Base-by-base conservation (phyloP, 2,113 vertebrate species). In the Tupaia chinensis region DNA sequence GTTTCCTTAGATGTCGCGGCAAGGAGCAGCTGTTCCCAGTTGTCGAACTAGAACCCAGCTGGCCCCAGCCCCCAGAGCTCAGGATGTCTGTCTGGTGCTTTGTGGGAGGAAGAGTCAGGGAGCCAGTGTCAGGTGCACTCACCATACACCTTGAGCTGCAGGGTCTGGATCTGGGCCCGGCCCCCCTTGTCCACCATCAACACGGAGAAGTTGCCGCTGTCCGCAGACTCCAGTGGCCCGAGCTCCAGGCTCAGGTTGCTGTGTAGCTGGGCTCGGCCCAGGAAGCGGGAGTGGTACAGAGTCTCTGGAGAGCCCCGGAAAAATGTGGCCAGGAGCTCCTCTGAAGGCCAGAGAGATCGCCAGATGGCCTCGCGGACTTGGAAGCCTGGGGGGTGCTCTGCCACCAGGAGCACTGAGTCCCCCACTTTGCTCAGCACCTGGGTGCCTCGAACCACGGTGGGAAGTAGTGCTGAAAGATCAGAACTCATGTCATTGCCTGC, bases 91-190 rank as follows among this genome's bases (percentile, higher is more conserved):
- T 5, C 25, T 0, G 11, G 56, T 17, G 60, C 27, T 70, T 32
- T 73, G 58, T 23, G 56, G 17, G 17, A 76, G n/a, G n/a, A 54
- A 4, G 0, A n/a, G 6, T 70, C 56, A 9, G 81, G 25, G 7
- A 69, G 53, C 8, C 58, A 14, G 54, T 0, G 14, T 78, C 25
- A 12, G 68, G 34, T 9, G 53, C 60, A 96, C 98, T 98, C 53
- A 98, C 98, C 97, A 0, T 98, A 98, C n/a, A 98, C 97, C 25
- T 91, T 97, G 63, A 98, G 97, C 27, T 97, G 95, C 27, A 98
- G 77, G 17, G 54, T 82, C 58, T 86, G 95, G 54, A 77, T 96
- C 85, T 65, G n/a, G 78, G 87, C 56, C 63, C 9, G 94, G 4
- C 98, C 98, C 14, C n/a, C 68, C 0, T 61, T 94, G 82, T 98